These are phyloP conservation scores for Crenichthys baileyi DNA, from an alignment of 2,797 vertebrate species.

Conservation along the genomic window DNA sequence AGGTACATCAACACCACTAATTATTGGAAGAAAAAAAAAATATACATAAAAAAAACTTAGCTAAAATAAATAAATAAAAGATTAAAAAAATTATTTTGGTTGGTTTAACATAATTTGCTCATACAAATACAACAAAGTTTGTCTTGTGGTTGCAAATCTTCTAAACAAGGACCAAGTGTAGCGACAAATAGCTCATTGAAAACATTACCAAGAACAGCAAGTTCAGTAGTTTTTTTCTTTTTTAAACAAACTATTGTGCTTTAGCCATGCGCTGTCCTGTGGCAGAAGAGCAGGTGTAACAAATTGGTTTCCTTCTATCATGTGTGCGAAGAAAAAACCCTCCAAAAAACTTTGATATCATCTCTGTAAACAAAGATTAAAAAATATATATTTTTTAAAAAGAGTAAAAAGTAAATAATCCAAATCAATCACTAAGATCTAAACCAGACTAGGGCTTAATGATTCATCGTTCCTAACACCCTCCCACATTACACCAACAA, in stretches of 20 bases:
- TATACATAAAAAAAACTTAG: not conserved
- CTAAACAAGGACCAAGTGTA: slow-evolving; percentile 42
- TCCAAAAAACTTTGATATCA: not conserved
- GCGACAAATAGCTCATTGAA: slow-evolving; percentile 24
- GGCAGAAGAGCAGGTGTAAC: slow-evolving; percentile 52
- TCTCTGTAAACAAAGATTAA: slow-evolving; percentile 10
- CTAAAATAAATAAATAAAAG: not conserved
- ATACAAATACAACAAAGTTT: not conserved
- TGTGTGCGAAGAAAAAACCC: slow-evolving; percentile 16
- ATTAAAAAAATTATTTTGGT: slow-evolving; percentile 50
- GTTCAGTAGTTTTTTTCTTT: slow-evolving; percentile 45
- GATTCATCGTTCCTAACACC: slow-evolving; percentile 25
- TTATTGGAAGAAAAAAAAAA: slow-evolving; percentile 30
- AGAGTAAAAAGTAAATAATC: not conserved
- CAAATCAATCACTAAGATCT: slow-evolving; percentile 11
- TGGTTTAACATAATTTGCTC: slow-evolving; percentile 65
- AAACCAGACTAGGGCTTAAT: slow-evolving; percentile 44
- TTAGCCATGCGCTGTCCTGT: slow-evolving; percentile 70
- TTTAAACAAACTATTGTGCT: slow-evolving; percentile 67
- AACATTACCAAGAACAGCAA: slow-evolving; percentile 38
- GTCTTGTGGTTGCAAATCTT: slow-evolving; percentile 1
- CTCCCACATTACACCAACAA: slow-evolving; percentile 17
- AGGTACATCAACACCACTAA: slow-evolving; percentile 21
- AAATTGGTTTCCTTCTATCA: slow-evolving; percentile 22
- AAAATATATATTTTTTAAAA: too few species aligned